Evolutionary conservation across 2,113 vertebrate species (phyloP).

Genomic region (Silurus glanis): DNA sequence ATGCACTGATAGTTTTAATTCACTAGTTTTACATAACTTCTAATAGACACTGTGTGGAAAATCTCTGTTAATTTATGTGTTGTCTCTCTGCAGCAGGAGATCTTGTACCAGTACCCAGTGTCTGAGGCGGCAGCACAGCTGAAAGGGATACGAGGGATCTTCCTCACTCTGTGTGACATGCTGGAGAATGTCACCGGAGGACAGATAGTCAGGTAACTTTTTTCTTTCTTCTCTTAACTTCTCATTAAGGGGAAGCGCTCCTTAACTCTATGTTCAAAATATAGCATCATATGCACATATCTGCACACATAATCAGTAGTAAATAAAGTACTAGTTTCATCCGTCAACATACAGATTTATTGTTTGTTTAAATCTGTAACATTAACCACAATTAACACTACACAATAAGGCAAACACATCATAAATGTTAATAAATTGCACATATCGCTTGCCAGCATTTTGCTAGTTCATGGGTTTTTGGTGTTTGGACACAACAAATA

Average conservation of each 20-base stretch:
- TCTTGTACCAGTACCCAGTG: conserved; percentile 89
- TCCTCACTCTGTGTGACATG: conserved; percentile 95
- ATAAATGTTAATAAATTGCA: background rate
- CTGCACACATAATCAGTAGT: background rate
- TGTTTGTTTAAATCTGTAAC: background rate
- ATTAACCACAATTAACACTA: background rate
- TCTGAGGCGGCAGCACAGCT: conserved; percentile 87
- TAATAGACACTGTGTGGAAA: background rate
- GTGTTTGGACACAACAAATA: conserved; percentile 7
- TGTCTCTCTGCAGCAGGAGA: conserved; percentile 84
- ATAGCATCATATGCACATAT: background rate
- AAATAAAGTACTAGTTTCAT: background rate
- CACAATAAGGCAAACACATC: background rate
- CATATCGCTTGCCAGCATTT: background rate
- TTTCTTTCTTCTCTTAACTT: background rate
- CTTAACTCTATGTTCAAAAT: background rate
- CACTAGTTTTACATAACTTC: background rate
- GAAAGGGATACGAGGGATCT: conserved; percentile 90
- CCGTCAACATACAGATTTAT: background rate
- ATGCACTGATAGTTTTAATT: background rate
- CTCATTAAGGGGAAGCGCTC: background rate
- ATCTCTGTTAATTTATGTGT: background rate
- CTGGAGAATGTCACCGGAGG: conserved; percentile 89
- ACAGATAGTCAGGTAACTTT: conserved; percentile 84
- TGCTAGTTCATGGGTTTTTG: background rate